phyloP scores from a whole-genome alignment of 2,888 invertebrate genomes.

The Hermaeophaga mercurialis region DNA sequence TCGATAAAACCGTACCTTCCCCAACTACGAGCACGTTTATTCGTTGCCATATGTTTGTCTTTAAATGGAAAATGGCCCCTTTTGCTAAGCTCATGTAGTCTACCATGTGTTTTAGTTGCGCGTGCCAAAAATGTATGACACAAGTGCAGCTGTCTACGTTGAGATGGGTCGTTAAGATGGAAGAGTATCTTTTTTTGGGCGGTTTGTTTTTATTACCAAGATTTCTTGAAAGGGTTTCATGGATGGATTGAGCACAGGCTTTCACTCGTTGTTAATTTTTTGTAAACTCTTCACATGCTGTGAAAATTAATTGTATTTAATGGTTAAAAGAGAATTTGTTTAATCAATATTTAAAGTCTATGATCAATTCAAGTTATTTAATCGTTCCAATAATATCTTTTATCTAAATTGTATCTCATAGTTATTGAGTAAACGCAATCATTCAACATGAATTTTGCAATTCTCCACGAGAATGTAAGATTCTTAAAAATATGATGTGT shows the following conservation, averaged over 20 bases:
- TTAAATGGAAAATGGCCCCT: slow-evolving; percentile 6
- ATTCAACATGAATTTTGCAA: not conserved
- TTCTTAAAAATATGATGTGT: not conserved
- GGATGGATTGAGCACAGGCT: not conserved
- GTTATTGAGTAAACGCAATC: not conserved
- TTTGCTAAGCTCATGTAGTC: slow-evolving; percentile 4
- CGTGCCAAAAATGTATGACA: slow-evolving; percentile 23
- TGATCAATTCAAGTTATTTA: too few relatives aligned
- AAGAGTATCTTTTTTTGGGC: not conserved
- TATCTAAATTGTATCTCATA: not conserved
- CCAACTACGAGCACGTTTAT: slow-evolving; percentile 16
- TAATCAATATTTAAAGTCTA: too few relatives aligned
- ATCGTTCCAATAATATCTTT: too few relatives aligned
- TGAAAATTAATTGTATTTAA: too few relatives aligned
- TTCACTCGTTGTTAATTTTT: not conserved
- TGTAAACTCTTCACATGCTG: not conserved
- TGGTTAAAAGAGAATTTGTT: too few relatives aligned
- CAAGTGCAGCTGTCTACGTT: slow-evolving; percentile 16
- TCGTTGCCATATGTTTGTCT: slow-evolving; percentile 24
- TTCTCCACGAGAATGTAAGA: not conserved
- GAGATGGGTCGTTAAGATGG: slow-evolving; percentile 1
- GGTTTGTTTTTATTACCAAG: slow-evolving; percentile 1
- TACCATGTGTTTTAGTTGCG: slow-evolving; percentile 16
- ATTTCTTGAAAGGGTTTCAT: slow-evolving; percentile 9
- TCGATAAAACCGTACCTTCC: slow-evolving; percentile 17